Base-by-base conservation (phyloP, 2,888 invertebrate genomes). In the Torymus aiolomorphi region DNA sequence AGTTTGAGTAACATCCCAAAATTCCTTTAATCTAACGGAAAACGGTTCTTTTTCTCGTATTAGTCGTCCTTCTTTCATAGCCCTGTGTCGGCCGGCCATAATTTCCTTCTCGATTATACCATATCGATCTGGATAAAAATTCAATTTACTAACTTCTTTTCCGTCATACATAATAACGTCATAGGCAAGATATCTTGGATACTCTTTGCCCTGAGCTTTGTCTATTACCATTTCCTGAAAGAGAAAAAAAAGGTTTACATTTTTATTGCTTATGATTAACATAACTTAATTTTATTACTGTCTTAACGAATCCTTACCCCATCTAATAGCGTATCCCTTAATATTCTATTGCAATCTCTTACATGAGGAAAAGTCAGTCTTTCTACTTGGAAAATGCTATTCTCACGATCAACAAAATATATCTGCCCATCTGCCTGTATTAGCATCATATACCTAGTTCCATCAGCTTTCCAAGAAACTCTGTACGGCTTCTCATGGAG, bases 401-500 rank as follows among this genome's bases (percentile, higher is more conserved):
- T 95, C 91, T 99, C 98, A 88, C 99, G 93, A 92, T 99, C 99
- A 86, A 99, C 92, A 92, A 99, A 97, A 89, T 95, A 99, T 16
- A 98, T 93, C 88, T 97, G 94, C 83, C 95, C 93, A 84, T 94
- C 93, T 24, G 95, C 96, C 85, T 97, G 94, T 83, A 99, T 97
- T 61, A 98, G 91, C 97, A 99, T 97, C 96, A 99, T 96, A 89
- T 98, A 99, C 87, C 98, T 94, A 52, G 96, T 96, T 56, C 99
- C 99, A 91, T 99, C 99, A 12, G 99, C 99, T 89, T 99, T 99
- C 99, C 99, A 99, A 1, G 98, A 99, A 0, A 99, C 98, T 89
- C 95, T 94, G 88, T 99, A 99, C 0, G 96, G 96, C 87, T 96
- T 96, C 83, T 94, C 91, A 51, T 93, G 92, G 2, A 99, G 91